These are phyloP conservation scores for Nomada goodeniana DNA, from an alignment of 2,888 invertebrate genomes.

Conservation along the genomic window DNA sequence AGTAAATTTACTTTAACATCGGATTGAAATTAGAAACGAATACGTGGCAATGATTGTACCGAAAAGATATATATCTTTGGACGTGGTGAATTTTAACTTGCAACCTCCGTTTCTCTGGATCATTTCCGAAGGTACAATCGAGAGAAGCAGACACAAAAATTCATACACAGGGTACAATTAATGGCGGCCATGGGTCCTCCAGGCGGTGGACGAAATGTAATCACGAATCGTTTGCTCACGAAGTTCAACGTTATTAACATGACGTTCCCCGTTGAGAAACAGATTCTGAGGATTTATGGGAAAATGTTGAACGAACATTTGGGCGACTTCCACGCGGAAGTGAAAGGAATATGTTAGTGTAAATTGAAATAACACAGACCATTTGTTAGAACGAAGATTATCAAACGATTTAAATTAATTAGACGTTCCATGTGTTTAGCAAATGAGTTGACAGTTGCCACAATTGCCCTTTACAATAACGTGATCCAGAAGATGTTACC, in stretches of 20 bases:
- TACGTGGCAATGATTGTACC: no score
- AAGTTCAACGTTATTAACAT: constrained; percentile 92
- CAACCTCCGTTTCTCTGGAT: not conserved
- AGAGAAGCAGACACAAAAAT: constrained; percentile 90
- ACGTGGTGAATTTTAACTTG: not conserved
- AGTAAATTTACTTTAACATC: no score
- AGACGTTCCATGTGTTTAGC: constrained; percentile 81
- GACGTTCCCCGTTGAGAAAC: constrained; percentile 92
- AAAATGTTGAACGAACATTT: constrained; percentile 93
- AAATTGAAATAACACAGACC: not conserved
- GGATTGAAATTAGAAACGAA: no score
- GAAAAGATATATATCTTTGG: not conserved
- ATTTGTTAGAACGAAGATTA: not conserved
- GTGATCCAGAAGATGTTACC: constrained; percentile 91
- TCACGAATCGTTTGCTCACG: constrained; percentile 91
- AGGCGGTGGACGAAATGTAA: constrained; percentile 93
- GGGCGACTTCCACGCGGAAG: constrained; percentile 91
- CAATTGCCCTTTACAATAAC: constrained; percentile 91
- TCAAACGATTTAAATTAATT: not conserved
- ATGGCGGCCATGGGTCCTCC: constrained; percentile 94
- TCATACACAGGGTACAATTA: constrained; percentile 91
- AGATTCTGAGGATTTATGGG: constrained; percentile 92
- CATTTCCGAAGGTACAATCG: constrained; percentile 87
- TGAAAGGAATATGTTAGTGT: constrained; percentile 88
- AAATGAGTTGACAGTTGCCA: constrained; percentile 89